Conservation (phyloP, 2,797 vertebrate species). For the Ptychadena robeensis region DNA sequence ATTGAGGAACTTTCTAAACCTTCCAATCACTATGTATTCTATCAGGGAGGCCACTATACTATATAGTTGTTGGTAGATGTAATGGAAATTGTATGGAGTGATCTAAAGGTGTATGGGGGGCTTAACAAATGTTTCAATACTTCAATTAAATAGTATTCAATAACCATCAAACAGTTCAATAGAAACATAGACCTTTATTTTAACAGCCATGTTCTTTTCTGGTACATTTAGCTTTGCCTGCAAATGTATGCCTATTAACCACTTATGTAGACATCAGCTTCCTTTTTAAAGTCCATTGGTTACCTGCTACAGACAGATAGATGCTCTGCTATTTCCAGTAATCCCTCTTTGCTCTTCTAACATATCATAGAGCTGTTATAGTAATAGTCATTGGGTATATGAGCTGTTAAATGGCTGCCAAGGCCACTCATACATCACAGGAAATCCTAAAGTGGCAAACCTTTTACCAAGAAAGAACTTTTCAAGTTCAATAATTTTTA, state of each 20-base stretch:
- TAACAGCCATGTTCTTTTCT: neutral
- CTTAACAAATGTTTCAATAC: too few relatives aligned
- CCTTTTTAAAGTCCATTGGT: neutral
- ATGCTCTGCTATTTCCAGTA: neutral
- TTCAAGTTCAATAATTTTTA: too few relatives aligned
- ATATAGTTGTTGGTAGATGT: too few relatives aligned
- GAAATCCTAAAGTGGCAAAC: neutral
- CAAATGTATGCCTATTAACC: neutral
- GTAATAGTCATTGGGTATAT: neutral
- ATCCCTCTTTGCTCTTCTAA: neutral
- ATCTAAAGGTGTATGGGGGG: too few relatives aligned
- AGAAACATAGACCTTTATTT: neutral
- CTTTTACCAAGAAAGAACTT: neutral
- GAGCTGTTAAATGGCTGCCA: neutral
- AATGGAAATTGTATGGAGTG: too few relatives aligned
- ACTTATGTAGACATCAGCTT: neutral
- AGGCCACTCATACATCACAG: neutral
- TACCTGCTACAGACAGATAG: neutral
- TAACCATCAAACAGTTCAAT: neutral
- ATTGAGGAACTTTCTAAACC: too few relatives aligned
- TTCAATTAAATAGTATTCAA: too few relatives aligned
- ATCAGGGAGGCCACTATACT: too few relatives aligned
- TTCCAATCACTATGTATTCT: too few relatives aligned
- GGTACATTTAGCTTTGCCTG: neutral
- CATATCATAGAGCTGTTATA: neutral